A percentile compares a stretch with the other conserved stretches of the same genome.
These are phyloP conservation scores for Axea sp. DNA, from an alignment of 2,888 invertebrate genomes.

Conservation along the genomic window DNA sequence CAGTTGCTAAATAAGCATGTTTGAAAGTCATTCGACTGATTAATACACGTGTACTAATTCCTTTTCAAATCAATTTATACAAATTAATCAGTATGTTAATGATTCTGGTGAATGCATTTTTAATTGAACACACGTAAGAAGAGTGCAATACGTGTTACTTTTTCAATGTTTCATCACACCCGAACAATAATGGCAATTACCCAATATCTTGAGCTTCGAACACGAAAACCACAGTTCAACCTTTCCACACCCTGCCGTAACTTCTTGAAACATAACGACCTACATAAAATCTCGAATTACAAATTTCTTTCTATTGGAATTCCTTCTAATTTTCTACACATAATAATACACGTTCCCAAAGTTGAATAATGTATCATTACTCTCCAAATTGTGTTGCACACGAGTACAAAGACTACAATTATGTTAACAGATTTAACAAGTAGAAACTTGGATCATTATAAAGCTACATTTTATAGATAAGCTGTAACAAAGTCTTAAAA, in stretches of 20 bases:
- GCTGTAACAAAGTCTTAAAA: constrained; percentile 27
- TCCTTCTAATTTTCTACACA: constrained; percentile 12
- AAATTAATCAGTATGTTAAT: too few relatives aligned
- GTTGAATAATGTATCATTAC: constrained; percentile 16
- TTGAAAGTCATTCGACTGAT: too few relatives aligned
- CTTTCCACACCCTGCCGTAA: constrained; percentile 26
- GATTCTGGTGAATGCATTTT: too few relatives aligned
- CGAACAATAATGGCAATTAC: constrained; percentile 17
- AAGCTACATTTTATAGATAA: constrained; percentile 13
- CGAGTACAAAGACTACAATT: constrained; percentile 32
- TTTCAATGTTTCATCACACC: constrained; percentile 12
- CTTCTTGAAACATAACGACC: constrained; percentile 13
- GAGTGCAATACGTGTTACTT: background rate
- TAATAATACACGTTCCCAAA: too few relatives aligned
- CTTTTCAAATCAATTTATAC: too few relatives aligned
- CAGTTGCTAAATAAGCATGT: too few relatives aligned
- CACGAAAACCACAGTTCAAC: constrained; percentile 24
- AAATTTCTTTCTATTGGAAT: background rate
- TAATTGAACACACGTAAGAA: too few relatives aligned
- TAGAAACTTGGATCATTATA: constrained; percentile 25
- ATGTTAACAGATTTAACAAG: constrained; percentile 36
- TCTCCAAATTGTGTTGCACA: constrained; percentile 4
- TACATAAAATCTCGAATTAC: constrained; percentile 13
- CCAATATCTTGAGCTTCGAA: constrained; percentile 7
- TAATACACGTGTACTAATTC: too few relatives aligned